A percentile compares a stretch with the other conserved stretches of the same genome.
These are phyloP conservation scores for Ceratothoa steindachneri DNA, from an alignment of 2,888 invertebrate species.

Conservation along the genomic window DNA sequence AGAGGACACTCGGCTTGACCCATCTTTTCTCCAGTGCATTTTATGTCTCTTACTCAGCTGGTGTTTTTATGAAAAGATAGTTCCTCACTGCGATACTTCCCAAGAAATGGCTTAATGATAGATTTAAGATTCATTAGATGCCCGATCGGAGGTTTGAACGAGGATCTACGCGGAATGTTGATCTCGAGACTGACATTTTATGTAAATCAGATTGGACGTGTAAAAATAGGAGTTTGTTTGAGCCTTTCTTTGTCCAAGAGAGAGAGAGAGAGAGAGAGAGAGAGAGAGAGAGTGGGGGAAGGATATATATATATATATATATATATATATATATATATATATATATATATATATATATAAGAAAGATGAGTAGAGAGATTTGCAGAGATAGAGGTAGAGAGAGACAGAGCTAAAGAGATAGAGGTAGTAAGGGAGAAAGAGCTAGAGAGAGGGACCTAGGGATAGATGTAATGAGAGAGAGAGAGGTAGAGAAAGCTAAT, in stretches of 20 bases:
- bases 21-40: not conserved
- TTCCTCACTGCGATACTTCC: not conserved
- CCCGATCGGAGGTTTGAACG: not conserved
- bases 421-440: too few species aligned
- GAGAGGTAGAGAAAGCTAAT: too few species aligned
- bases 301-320: not conserved
- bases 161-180: not conserved
- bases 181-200: not conserved
- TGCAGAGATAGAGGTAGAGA: too few species aligned
- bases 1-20: not conserved
- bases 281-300: not conserved
- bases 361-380: too few species aligned
- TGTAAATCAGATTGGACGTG: not conserved
- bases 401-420: too few species aligned
- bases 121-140: not conserved
- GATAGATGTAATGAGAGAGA: too few species aligned
- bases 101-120: not conserved
- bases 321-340: not conserved
- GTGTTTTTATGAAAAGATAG: not conserved
- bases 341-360: not conserved
- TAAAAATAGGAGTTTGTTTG: not conserved
- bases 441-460: too few species aligned
- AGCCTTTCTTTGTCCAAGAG: not conserved
- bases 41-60: not conserved
- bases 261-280: not conserved